These are phyloP conservation scores for Drosophila prostipennis DNA, from an alignment of 2,888 invertebrate species.

Conservation along the genomic window DNA sequence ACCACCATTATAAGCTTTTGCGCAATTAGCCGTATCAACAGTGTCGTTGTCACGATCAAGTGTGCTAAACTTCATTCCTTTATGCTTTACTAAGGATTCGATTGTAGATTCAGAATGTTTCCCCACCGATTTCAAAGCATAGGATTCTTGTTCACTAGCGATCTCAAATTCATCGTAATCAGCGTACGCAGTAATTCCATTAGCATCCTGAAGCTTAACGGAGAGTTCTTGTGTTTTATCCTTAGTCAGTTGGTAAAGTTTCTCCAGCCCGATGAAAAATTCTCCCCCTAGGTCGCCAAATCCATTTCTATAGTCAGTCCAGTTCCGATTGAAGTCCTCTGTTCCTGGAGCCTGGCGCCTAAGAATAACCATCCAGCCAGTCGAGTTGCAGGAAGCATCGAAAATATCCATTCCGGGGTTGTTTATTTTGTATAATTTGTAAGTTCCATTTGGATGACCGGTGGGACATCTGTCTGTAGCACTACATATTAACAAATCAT, in stretches of 20 bases:
- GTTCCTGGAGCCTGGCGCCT: conserved; percentile 4
- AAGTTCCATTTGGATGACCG: not conserved
- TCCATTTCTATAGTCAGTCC: conserved; percentile 2
- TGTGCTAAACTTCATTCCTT: not conserved
- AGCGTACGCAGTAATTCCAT: not conserved
- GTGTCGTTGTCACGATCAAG: not conserved
- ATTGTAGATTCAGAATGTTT: not conserved
- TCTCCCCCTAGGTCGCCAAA: conserved; percentile 10
- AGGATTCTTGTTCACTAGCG: not conserved
- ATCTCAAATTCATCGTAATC: not conserved
- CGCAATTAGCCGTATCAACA: not conserved
- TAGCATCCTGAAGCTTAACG: not conserved
- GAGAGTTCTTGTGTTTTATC: conserved; percentile 3
- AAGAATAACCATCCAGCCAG: not conserved
- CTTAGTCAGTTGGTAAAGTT: conserved; percentile 5
- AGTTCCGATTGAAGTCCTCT: conserved; percentile 11
- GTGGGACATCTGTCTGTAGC: not conserved
- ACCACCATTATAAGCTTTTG: not conserved
- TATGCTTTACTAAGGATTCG: not conserved
- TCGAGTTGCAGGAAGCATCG: not conserved
- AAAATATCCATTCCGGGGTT: not conserved
- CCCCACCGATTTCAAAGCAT: not conserved
- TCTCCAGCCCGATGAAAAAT: conserved; percentile 13
- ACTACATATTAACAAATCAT: not conserved
- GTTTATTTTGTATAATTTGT: conserved; percentile 7